Evolutionary conservation across 2,797 vertebrate species (phyloP).

Genomic region (Setipinna tenuifilis): DNA sequence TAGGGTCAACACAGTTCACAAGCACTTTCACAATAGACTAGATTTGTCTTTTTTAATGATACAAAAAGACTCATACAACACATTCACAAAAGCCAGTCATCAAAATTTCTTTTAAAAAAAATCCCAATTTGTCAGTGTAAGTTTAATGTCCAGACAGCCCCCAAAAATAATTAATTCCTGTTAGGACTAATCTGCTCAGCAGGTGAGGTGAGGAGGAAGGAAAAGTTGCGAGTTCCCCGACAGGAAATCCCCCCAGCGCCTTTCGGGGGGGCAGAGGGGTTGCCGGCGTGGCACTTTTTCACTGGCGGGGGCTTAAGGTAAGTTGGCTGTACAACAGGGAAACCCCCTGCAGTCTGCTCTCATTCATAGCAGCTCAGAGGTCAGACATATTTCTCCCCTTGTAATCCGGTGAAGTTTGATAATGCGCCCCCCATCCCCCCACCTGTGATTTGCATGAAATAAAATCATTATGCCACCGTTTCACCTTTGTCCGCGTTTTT

Average conservation of each 20-base stretch:
- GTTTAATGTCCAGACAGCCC: not conserved
- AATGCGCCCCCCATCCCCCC: not conserved
- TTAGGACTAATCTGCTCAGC: not conserved
- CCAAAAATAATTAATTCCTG: not conserved
- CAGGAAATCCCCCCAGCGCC: not conserved
- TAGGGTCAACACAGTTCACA: not conserved
- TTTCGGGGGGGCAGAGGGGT: not conserved
- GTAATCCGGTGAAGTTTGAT: not conserved
- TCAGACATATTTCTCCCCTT: not conserved
- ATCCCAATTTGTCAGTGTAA: slow-evolving; percentile 1
- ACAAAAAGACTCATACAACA: not conserved
- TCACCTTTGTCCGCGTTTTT: not conserved
- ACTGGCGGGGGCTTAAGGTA: slow-evolving; percentile 6
- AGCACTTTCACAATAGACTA: not conserved
- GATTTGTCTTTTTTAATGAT: not conserved
- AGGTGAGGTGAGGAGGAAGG: not conserved
- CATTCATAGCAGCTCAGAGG: not conserved
- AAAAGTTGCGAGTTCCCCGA: not conserved
- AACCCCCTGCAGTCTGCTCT: not conserved
- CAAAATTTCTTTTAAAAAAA: too few relatives aligned
- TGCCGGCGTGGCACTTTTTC: not conserved
- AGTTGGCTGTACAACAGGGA: not conserved
- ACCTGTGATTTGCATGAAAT: not conserved
- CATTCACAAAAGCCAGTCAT: too few relatives aligned
- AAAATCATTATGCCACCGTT: not conserved